Evolutionary conservation across 1,140 invertebrate genomes (phyloP).

Genomic region (Battus philenor): DNA sequence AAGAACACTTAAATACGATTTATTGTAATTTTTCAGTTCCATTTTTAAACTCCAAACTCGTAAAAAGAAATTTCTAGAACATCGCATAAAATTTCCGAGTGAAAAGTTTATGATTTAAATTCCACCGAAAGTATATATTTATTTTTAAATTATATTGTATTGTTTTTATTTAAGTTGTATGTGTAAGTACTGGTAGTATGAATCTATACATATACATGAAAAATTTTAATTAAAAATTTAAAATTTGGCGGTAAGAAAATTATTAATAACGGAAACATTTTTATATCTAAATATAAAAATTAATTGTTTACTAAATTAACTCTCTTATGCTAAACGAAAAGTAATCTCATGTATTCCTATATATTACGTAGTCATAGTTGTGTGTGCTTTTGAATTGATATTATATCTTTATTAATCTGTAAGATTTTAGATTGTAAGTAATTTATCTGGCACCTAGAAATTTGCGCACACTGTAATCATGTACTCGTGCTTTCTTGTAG

Average conservation of each 20-base stretch:
- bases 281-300: background rate
- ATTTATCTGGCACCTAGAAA: slow-evolving; percentile 7
- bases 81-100: background rate
- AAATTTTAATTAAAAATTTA: background rate
- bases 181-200: slow-evolving; percentile 3
- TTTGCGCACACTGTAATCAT: background rate
- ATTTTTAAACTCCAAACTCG: background rate
- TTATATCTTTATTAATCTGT: slow-evolving; percentile 5
- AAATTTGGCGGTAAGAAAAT: background rate
- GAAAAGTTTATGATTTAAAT: background rate
- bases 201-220: background rate
- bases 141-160: slow-evolving; percentile 11
- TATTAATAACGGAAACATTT: background rate
- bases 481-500: background rate
- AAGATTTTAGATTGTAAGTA: slow-evolving; percentile 10
- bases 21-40: too few relatives aligned
- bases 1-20: background rate
- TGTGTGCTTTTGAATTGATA: slow-evolving; percentile 17
- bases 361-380: slow-evolving; percentile 4
- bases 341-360: slow-evolving; percentile 16
- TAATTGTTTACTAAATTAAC: background rate
- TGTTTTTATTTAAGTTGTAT: slow-evolving; percentile 10
- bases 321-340: background rate
- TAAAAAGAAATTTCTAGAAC: background rate
- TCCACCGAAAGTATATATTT: slow-evolving; percentile 16